Base-by-base conservation (phyloP, 92 coral and sea anemone genomes). In the Epizoanthus scotinus region DNA sequence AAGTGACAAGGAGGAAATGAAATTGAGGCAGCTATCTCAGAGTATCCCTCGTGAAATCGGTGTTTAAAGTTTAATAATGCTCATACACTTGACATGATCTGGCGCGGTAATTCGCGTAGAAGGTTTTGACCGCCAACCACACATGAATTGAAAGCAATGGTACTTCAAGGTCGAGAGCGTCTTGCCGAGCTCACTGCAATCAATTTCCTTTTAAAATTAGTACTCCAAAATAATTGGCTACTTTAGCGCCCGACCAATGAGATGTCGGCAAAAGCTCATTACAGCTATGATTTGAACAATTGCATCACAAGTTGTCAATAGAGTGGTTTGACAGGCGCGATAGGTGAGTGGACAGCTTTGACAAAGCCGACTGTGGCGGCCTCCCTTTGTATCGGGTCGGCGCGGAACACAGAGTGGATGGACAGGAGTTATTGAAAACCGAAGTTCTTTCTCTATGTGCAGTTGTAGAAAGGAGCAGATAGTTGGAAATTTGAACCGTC, bases 191-290 rank as follows among this genome's bases (percentile, higher is more conserved):
- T 42, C 81, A 25, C 66, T 58, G 59, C 78, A 75, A 75, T 38
- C 74, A 78, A 57, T 77, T 84, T 53, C 28, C 80, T 59, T 73
- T 75, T 64, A 78, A 90, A 83, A 88, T 92, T 81, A 87, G 90
- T 88, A 92, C 94, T 92, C 87, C 75, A 92, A 71, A 81, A 88
- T 90, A 92, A 92, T 92, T 92, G 94, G 97, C 94, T 92, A 86
- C 91, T 92, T 92, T 90, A 87, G 83, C 67, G 81, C 77, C 79
- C 62, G 84, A 84, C 97, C 97, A 92, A 92, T 92, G 74, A 88
- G 81, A 86, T 83, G 85, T 70, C 89, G 44, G 80, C 67, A 65
- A 79, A 78, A 56, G 85, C 63, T 87, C 92, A 90, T 92, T 85
- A 90, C 83, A 58, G 88, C 83, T 86, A 79, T 88, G 90, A 85